Conservation (phyloP, 2,888 invertebrate genomes). For the Mongoloraphidia duomilia region DNA sequence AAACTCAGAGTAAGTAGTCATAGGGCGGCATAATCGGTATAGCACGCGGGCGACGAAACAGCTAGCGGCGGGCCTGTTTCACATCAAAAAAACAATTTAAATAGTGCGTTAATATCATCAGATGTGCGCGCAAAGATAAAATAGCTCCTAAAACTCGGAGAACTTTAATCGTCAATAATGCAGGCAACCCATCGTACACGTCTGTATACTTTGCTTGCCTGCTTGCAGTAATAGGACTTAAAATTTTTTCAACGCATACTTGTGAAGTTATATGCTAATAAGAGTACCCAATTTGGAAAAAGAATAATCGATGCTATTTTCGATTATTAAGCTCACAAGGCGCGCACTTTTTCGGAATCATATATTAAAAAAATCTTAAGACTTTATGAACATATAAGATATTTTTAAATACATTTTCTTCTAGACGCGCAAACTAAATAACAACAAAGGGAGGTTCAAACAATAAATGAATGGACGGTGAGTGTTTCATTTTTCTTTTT, state of each 20-base stretch:
- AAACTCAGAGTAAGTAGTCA: too few relatives aligned
- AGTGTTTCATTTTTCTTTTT: conserved; percentile 1
- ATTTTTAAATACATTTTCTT: neutral
- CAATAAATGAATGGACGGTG: too few relatives aligned
- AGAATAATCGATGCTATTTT: neutral
- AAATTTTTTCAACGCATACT: too few relatives aligned
- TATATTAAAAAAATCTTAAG: neutral
- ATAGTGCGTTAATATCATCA: neutral
- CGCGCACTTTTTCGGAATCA: neutral
- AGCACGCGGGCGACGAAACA: too few relatives aligned
- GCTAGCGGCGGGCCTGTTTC: too few relatives aligned
- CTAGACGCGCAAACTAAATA: neutral
- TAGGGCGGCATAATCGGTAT: too few relatives aligned
- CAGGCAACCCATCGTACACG: too few relatives aligned
- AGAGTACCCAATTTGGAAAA: neutral
- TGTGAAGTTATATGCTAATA: too few relatives aligned
- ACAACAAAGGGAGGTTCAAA: neutral
- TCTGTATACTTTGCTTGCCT: too few relatives aligned
- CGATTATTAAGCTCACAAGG: neutral
- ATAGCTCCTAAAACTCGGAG: too few relatives aligned
- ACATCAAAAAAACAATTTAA: neutral
- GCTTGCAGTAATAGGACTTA: too few relatives aligned
- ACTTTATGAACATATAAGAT: neutral
- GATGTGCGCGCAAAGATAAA: neutral
- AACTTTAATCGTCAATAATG: too few relatives aligned